Evolutionary conservation across 2,113 vertebrate species (phyloP).

Genomic region (Mellivora capensis): DNA sequence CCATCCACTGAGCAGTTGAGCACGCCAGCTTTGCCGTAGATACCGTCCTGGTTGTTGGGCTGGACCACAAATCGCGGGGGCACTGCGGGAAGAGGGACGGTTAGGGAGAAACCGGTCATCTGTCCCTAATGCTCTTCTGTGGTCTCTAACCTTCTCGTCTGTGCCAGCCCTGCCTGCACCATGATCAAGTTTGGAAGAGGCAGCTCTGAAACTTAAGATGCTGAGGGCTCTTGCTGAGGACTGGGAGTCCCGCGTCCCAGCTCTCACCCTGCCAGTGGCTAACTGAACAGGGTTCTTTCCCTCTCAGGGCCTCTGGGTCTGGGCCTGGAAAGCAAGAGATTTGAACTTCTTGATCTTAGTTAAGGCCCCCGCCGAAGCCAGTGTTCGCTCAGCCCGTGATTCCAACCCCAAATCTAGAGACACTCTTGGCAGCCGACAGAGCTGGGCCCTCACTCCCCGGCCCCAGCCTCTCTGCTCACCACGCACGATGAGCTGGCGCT

Average conservation of each 20-base stretch:
- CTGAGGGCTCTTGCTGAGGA: background rate
- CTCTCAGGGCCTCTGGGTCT: background rate
- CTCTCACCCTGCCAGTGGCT: background rate
- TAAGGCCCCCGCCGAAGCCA: background rate
- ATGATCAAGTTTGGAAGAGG: background rate
- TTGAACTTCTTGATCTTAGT: background rate
- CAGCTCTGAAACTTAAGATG: background rate
- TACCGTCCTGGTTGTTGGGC: constrained; percentile 98
- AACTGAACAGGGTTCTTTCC: background rate
- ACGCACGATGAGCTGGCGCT: constrained; percentile 96
- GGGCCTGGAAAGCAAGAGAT: background rate
- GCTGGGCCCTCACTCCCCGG: fast-evolving
- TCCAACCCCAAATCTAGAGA: background rate
- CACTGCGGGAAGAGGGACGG: constrained; percentile 80
- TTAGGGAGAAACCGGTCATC: background rate
- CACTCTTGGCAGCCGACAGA: background rate
- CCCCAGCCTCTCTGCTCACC: constrained; percentile 81
- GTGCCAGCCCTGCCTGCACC: background rate
- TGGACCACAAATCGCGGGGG: constrained; percentile 98
- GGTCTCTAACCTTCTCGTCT: background rate
- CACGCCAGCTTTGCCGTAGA: constrained; percentile 96
- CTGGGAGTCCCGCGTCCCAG: background rate
- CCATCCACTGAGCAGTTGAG: constrained; percentile 98
- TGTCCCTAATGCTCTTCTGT: background rate
- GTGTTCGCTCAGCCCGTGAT: background rate